These are phyloP conservation scores for Chaetodon trifasciatus DNA, from an alignment of 2,797 vertebrate species.

Conservation along the genomic window DNA sequence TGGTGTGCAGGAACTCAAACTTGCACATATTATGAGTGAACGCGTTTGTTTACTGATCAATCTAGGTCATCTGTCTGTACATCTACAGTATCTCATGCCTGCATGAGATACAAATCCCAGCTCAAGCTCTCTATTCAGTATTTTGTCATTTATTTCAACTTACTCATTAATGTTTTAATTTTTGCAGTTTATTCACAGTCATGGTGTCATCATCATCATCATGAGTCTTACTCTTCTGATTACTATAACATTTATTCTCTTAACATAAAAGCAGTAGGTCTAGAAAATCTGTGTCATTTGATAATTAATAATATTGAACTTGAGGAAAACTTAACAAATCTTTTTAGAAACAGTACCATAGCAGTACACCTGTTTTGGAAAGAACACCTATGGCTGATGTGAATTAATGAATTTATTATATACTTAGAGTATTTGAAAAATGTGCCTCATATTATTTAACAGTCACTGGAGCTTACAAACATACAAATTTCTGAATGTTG, in stretches of 20 bases:
- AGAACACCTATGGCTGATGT: neutral
- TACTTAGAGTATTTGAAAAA: neutral
- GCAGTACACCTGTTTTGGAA: neutral
- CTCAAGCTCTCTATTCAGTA: neutral
- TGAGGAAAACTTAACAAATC: neutral
- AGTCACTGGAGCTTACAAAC: neutral
- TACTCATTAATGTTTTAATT: neutral
- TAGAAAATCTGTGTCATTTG: neutral
- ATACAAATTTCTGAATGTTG: neutral
- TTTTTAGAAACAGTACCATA: neutral
- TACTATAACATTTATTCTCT: neutral
- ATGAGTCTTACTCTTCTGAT: neutral
- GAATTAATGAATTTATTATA: neutral
- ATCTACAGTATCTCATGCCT: constrained; percentile 18
- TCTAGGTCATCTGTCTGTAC: constrained; percentile 56
- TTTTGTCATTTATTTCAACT: neutral
- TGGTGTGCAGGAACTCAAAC: constrained; percentile 23
- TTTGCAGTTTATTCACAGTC: neutral
- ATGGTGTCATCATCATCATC: neutral
- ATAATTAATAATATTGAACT: neutral
- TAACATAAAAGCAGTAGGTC: neutral
- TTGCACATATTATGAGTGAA: constrained; percentile 15
- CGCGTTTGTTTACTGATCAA: constrained; percentile 46
- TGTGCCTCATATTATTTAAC: neutral
- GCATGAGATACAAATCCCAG: neutral